Evolutionary conservation across 1,140 invertebrate genomes (phyloP).

Genomic region (Alviniconcha marisindica): DNA sequence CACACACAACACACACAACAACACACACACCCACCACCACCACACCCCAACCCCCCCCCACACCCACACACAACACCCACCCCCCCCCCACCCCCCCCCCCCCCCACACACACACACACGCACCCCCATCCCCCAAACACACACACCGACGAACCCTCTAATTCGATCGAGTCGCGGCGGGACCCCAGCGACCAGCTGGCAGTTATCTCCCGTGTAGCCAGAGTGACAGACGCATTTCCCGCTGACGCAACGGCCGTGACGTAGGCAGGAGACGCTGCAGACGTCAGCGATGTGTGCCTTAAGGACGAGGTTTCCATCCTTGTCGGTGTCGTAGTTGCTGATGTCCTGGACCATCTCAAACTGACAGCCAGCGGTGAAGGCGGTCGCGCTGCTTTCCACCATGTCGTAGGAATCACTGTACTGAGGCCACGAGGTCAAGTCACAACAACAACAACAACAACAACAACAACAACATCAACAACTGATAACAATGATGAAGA

Average conservation of each 20-base stretch:
- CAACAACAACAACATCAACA: too few species aligned
- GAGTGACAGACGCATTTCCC: slow-evolving; percentile 27
- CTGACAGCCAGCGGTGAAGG: slow-evolving; percentile 38
- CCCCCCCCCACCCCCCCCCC: too few species aligned
- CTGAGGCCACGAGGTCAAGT: too few species aligned
- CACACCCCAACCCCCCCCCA: too few species aligned
- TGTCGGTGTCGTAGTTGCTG: slow-evolving; percentile 23
- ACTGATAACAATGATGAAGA: too few species aligned
- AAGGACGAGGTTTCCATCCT: slow-evolving; percentile 13
- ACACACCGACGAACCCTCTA: too few species aligned
- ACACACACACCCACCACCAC: too few species aligned
- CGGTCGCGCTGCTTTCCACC: neutral
- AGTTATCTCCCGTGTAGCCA: slow-evolving; percentile 34
- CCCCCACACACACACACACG: too few species aligned
- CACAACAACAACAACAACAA: too few species aligned
- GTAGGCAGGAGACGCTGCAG: slow-evolving; percentile 26
- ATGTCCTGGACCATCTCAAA: slow-evolving; percentile 1
- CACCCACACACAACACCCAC: too few species aligned
- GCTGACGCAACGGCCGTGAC: slow-evolving; percentile 27
- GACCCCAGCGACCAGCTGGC: slow-evolving; percentile 1
- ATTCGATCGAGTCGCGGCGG: slow-evolving; percentile 17
- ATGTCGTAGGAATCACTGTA: neutral
- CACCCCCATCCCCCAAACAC: too few species aligned
- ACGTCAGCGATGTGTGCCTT: slow-evolving; percentile 27
- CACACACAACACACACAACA: too few species aligned